Percentiles rank a stretch among this genome's conserved stretches.
phyloP scores from a whole-genome alignment of 1,140 invertebrate genomes.

The Drosophila sproati region DNA sequence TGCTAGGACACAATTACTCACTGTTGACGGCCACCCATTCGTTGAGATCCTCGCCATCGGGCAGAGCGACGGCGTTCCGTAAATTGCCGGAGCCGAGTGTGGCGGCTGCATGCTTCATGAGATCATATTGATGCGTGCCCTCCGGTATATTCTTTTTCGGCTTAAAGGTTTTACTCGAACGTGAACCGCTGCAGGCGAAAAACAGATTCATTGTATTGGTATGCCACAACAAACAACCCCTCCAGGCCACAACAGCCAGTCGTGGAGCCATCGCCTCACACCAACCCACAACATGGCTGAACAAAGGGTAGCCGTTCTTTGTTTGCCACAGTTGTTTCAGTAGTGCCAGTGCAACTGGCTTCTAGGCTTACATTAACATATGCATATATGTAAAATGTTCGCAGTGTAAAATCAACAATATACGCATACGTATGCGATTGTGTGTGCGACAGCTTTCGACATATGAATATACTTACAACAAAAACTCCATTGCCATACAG shows the following conservation, averaged over 20 bases:
- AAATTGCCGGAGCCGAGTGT: conserved; percentile 99
- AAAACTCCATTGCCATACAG: conserved; percentile 81
- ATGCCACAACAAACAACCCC: conserved; percentile 42
- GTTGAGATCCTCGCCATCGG: conserved; percentile 99
- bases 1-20: conserved; percentile 86
- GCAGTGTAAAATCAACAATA: conserved; percentile 16
- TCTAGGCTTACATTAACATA: conserved; percentile 21
- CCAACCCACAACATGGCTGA: conserved; percentile 16
- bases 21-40: conserved; percentile 99
- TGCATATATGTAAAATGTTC: not conserved
- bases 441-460: conserved; percentile 6
- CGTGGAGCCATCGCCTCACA: conserved; percentile 36
- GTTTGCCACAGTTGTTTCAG: conserved; percentile 33
- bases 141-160: conserved; percentile 99
- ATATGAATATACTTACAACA: conserved; percentile 76
- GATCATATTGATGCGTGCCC: conserved; percentile 99
- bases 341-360: conserved; percentile 13
- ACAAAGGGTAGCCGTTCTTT: conserved; percentile 61
- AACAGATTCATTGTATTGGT: conserved; percentile 33
- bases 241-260: conserved; percentile 27
- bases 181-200: conserved; percentile 77
- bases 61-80: conserved; percentile 96
- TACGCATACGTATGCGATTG: conserved; percentile 5
- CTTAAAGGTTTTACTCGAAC: conserved; percentile 98
- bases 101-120: conserved; percentile 99